These are phyloP conservation scores for Chelmon rostratus DNA, from an alignment of 2,797 vertebrate genomes.

Conservation along the genomic window DNA sequence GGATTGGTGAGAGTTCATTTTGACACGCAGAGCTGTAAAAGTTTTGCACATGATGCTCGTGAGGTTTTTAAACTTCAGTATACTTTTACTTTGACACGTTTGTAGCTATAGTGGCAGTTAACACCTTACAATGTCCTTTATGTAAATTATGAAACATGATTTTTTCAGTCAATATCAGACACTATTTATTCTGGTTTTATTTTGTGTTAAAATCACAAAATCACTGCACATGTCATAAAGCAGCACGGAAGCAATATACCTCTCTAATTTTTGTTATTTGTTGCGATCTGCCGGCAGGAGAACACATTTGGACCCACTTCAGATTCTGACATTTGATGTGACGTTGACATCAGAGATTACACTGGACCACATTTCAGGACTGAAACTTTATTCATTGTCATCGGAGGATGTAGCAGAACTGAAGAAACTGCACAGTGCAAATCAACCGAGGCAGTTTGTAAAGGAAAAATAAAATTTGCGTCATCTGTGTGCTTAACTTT, in stretches of 20 bases:
- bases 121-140: neutral
- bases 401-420: neutral
- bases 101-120: neutral
- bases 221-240: neutral
- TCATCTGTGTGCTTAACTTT: constrained; percentile 2
- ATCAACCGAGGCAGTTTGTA: constrained; percentile 32
- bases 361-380: constrained; percentile 14
- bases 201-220: neutral
- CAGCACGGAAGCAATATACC: neutral
- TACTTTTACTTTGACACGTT: constrained; percentile 1
- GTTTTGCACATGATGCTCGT: neutral
- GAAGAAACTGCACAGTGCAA: constrained; percentile 20
- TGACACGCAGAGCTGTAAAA: constrained; percentile 8
- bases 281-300: constrained; percentile 53
- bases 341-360: constrained; percentile 5
- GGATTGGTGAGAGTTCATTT: neutral
- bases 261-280: neutral
- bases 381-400: constrained; percentile 6
- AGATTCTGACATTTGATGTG: constrained; percentile 61
- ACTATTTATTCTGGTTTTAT: neutral
- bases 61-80: neutral
- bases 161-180: neutral
- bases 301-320: neutral
- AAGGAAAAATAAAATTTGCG: constrained; percentile 36
- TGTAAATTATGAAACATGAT: neutral